phyloP scores from a whole-genome alignment of 2,113 vertebrate species.

The Charina bottae region DNA sequence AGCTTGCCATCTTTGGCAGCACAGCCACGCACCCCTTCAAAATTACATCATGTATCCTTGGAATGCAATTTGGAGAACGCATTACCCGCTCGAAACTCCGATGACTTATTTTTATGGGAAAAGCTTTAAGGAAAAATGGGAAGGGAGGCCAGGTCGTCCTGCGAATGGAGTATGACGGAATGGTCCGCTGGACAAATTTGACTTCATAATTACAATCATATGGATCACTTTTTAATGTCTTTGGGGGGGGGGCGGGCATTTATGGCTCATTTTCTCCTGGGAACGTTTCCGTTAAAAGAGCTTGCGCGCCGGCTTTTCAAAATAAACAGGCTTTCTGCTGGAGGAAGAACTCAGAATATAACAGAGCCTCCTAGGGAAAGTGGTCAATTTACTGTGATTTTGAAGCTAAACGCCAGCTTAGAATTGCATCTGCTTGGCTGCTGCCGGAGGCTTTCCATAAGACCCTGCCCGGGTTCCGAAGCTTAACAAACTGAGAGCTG shows the following conservation, averaged over 20 bases:
- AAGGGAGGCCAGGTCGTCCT: slow-evolving; percentile 39
- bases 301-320: slow-evolving; percentile 25
- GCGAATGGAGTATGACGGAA: slow-evolving; percentile 47
- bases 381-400: background rate
- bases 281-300: slow-evolving; percentile 41
- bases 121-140: slow-evolving; percentile 50
- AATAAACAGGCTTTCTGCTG: no score
- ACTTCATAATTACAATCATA: slow-evolving; percentile 46
- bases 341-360: background rate
- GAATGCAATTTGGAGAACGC: slow-evolving; percentile 70
- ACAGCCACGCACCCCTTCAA: background rate
- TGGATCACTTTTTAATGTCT: slow-evolving; percentile 30
- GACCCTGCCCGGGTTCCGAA: no score
- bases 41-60: slow-evolving; percentile 67
- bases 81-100: slow-evolving; percentile 62
- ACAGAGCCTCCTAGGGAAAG: background rate
- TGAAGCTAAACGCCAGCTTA: background rate
- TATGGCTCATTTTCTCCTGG: slow-evolving; percentile 45
- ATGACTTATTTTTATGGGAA: slow-evolving; percentile 70
- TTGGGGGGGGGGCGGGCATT: slow-evolving; percentile 1
- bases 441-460: no score
- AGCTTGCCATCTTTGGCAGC: background rate
- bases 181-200: slow-evolving; percentile 37
- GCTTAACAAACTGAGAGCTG: no score
- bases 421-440: background rate